Conservation (phyloP, 1,140 invertebrate genomes). For the Matsumurasca onukii region DNA sequence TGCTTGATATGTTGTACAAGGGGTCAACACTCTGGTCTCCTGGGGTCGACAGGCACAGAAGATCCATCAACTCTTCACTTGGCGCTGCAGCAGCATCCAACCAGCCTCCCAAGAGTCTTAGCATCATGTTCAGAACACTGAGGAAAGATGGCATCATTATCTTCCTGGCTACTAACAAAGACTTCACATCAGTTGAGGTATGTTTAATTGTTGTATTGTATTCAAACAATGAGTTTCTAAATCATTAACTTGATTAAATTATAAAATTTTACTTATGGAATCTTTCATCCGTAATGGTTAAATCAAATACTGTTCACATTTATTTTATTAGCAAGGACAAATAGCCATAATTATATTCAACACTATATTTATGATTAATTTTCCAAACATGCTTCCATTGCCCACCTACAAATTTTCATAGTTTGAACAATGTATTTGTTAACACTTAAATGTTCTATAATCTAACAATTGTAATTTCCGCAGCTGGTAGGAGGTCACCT, state of each 20-base stretch:
- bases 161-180: slow-evolving; percentile 81
- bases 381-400: too few relatives aligned
- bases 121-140: slow-evolving; percentile 80
- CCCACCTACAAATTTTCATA: too few relatives aligned
- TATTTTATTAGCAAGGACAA: too few relatives aligned
- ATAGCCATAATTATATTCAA: too few relatives aligned
- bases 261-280: too few relatives aligned
- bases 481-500: slow-evolving; percentile 64
- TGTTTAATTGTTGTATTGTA: slow-evolving; percentile 30
- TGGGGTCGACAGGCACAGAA: slow-evolving; percentile 33
- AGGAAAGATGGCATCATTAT: slow-evolving; percentile 75
- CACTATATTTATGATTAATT: too few relatives aligned
- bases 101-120: slow-evolving; percentile 65
- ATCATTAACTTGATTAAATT: too few relatives aligned
- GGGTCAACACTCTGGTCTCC: slow-evolving; percentile 66
- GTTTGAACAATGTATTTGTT: too few relatives aligned
- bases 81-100: slow-evolving; percentile 24
- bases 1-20: slow-evolving; percentile 73
- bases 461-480: not conserved
- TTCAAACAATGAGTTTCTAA: too few relatives aligned
- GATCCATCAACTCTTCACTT: slow-evolving; percentile 25
- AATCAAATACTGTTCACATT: too few relatives aligned
- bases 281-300: too few relatives aligned
- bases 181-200: slow-evolving; percentile 81
- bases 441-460: not conserved